A percentile compares a stretch with the other conserved stretches of the same genome.
phyloP scores from a whole-genome alignment of 2,888 invertebrate species.

The Lutraria lutraria region DNA sequence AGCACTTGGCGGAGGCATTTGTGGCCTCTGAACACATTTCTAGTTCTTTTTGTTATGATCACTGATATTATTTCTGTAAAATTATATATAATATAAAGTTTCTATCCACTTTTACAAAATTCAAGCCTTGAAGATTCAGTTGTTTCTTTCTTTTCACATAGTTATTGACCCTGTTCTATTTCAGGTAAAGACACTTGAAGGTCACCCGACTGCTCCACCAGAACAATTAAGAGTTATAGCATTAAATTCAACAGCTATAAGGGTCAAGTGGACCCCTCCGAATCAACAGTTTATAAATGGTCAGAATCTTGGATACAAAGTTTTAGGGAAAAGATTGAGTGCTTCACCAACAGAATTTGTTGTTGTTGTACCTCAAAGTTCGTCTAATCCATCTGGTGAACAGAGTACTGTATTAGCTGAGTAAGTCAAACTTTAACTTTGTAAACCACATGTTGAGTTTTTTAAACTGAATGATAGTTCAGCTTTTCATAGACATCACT shows the following conservation, averaged over 20 bases:
- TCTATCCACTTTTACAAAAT: neutral
- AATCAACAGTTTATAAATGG: constrained; percentile 99
- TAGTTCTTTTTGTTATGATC: neutral
- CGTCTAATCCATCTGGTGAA: constrained; percentile 77
- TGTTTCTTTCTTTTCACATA: neutral
- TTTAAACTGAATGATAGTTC: too few species aligned
- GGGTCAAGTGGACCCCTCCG: constrained; percentile 97
- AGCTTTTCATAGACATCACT: too few species aligned
- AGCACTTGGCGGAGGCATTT: too few species aligned
- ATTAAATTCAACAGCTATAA: constrained; percentile 94
- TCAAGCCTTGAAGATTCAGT: neutral
- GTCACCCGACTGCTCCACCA: constrained; percentile 97
- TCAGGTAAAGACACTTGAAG: constrained; percentile 98
- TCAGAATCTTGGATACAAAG: constrained; percentile 92
- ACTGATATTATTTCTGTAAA: neutral
- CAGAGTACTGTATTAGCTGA: constrained; percentile 75
- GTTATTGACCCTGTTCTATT: neutral
- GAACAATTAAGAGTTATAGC: constrained; percentile 93
- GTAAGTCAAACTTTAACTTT: constrained; percentile 41
- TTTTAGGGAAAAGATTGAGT: constrained; percentile 66
- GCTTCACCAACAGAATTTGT: constrained; percentile 57
- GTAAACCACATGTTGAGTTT: too few species aligned
- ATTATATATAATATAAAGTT: neutral
- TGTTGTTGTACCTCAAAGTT: constrained; percentile 76
- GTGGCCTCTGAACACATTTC: too few species aligned